Base-by-base conservation (phyloP, 1,140 invertebrate species). In the Sitobion miscanthi region DNA sequence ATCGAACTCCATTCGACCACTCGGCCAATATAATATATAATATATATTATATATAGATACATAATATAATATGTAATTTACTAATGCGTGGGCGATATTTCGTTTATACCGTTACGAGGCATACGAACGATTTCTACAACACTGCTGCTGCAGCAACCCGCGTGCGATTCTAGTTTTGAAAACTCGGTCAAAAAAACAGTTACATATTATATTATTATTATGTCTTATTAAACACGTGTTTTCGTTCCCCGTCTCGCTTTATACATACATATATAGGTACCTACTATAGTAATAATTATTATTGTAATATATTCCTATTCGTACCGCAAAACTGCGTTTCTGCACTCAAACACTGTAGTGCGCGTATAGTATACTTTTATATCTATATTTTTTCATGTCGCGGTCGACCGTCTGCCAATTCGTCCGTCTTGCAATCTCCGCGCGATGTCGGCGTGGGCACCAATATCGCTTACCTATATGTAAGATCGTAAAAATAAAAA, bases 141-240 rank as follows among this genome's bases (percentile, higher is more conserved):
- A n/a, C 52, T 21, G 20, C 52, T 21, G 20, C 1, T 49, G 47
- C 47, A 49, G 52, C 42, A 42, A 6, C 25, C 21, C 35, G 49
- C 49, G 35, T 52, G 35, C n/a, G 30, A 42, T 88, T 42, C 87
- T 49, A 54, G 87, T 89, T 57, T 38, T 35, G 23, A 38, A 57
- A 89, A 89, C 87, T 89, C 87, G 87, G 87, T 89, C 87, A 38
- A 57, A 89, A 89, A 57, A 89, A 89, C 87, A 89, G 49, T 89
- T 89, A 89, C 86, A 49, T 38, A 38, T 87, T 47, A 20, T 83
- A 62, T 69, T 77, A 77, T 54, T 77, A 42, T 42, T 85, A 42
- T 30, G 8, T 49, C 21, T 87, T 49, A 23, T 87, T 87, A 87
- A n/a, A 47, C 45, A 87, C 45, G 20, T 87, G 38, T 87, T 49